Base-by-base conservation (phyloP, 2,888 invertebrate species). In the Ochropacha duplaris region DNA sequence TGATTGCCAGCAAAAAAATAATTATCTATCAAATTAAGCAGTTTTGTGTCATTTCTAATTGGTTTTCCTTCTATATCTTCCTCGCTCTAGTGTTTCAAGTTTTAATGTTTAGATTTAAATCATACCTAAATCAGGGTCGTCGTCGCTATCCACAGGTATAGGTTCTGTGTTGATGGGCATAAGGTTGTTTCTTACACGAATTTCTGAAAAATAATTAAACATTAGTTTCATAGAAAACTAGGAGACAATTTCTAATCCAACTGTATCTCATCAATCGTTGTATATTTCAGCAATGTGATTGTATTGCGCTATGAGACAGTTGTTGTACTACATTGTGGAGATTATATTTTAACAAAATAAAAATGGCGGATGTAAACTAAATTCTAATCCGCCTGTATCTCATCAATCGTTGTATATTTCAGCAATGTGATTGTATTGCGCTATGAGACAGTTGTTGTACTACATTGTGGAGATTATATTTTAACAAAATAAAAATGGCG, bases 131-230 rank as follows among this genome's bases (percentile, higher is more conserved):
- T 90, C 89, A 0, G 88, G 89, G 54, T 91, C 91, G 14, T 92
- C 92, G 39, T 92, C 92, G 58, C 91, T 92, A 65, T 92, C 92
- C 28, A 92, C 57, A 0, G 86, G 80, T 8, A 92, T 92, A 0
- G 91, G 89, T 56, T 92, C 92, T 4, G 79, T 57, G 34, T 85
- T 87, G 0, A 80, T 62, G 0, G 91, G 91, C 92, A 92, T 92
- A 49, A 92, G 66, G 44, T 92, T 92, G 57, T 71, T 90, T 11
- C 91, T 61, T 0, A 92, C 92, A 0, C 92, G 86, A 22, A 92
- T 92, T 61, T 86, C 92, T 92, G 81, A 0, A 78, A 12, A 51
- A 51, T 44, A 56, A 54, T 22, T 24, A 1, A 49, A 49, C 54
- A 50, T n/a, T 26, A 31, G 56, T 34, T 26, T 39, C 14, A 16